A percentile compares a stretch with the other conserved stretches of the same genome.
Evolutionary conservation across 2,113 vertebrate genomes (phyloP).

Genomic region (Drymodes brunneopygia): DNA sequence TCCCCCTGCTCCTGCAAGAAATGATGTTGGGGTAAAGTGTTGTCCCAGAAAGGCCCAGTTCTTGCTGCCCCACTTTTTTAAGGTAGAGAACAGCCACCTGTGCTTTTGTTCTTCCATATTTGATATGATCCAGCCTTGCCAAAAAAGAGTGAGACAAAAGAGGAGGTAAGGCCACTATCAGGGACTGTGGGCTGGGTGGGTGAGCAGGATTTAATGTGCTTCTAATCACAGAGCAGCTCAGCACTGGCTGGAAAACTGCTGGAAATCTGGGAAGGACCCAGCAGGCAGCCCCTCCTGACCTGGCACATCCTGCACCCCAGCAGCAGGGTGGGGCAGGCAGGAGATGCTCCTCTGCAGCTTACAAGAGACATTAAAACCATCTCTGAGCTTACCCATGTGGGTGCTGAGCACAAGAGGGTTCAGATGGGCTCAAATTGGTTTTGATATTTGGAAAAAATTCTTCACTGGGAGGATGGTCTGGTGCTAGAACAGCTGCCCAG

Average conservation of each 20-base stretch:
- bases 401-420: no score
- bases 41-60: background rate
- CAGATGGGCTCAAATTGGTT: background rate
- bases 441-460: background rate
- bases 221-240: background rate
- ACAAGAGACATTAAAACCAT: background rate
- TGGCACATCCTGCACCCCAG: background rate
- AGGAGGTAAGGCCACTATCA: accelerated
- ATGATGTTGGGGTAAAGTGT: background rate
- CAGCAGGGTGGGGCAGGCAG: accelerated
- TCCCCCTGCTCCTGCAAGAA: background rate
- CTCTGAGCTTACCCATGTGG: accelerated
- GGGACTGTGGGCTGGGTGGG: background rate
- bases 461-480: background rate
- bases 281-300: background rate
- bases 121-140: background rate
- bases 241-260: background rate
- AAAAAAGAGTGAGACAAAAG: background rate
- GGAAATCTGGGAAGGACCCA: background rate
- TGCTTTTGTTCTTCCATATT: background rate
- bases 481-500: background rate
- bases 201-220: background rate
- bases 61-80: background rate
- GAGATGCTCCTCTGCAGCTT: background rate
- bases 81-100: background rate